Evolutionary conservation across 1,140 invertebrate species (phyloP).

Genomic region (Akabosia matsudoensis): DNA sequence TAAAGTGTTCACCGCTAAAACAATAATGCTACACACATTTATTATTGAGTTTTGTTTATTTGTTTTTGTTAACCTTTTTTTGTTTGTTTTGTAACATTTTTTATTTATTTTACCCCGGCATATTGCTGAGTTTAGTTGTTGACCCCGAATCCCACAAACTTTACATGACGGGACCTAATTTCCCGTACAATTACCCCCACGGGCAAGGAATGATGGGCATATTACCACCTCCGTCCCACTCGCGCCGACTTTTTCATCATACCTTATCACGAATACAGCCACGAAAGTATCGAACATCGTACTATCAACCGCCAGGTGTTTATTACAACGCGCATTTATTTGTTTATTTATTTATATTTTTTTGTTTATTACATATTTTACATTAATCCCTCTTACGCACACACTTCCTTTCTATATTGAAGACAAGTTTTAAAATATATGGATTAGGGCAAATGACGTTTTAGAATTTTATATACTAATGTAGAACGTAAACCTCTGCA

Average conservation of each 20-base stretch:
- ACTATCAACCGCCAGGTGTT: slow-evolving; percentile 37
- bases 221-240: slow-evolving; percentile 37
- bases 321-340: slow-evolving; percentile 22
- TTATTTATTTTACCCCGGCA: slow-evolving; percentile 36
- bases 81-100: slow-evolving; percentile 46
- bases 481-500: too few relatives aligned
- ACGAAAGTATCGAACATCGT: slow-evolving; percentile 38
- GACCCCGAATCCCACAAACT: slow-evolving; percentile 45
- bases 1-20: too few relatives aligned
- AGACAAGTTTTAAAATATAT: too few relatives aligned
- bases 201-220: slow-evolving; percentile 33
- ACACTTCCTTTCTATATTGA: slow-evolving; percentile 36
- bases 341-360: slow-evolving; percentile 55
- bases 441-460: too few relatives aligned
- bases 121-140: slow-evolving; percentile 41
- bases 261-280: slow-evolving; percentile 45
- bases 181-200: slow-evolving; percentile 26
- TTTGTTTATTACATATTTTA: slow-evolving; percentile 48
- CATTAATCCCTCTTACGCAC: slow-evolving; percentile 47
- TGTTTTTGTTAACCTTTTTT: slow-evolving; percentile 51
- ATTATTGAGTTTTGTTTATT: background rate
- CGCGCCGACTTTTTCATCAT: slow-evolving; percentile 38
- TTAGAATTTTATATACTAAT: too few relatives aligned
- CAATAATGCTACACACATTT: too few relatives aligned
- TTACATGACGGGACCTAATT: slow-evolving; percentile 42